Conservation (phyloP, 2,797 vertebrate species). For the Aselliscus stoliczkanus region DNA sequence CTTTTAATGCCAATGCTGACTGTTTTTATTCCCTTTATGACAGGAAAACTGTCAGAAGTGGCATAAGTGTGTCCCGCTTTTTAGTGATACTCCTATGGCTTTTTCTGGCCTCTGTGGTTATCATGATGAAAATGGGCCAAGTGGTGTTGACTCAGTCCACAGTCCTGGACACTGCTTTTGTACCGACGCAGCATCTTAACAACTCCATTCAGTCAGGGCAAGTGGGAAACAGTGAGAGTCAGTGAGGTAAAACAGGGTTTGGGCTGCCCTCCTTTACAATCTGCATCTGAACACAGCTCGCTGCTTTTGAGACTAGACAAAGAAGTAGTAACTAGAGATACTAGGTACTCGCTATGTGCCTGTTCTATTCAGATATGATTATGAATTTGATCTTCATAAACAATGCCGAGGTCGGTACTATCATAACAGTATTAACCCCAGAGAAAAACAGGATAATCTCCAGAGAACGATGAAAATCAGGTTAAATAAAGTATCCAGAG, state of each 20-base stretch:
- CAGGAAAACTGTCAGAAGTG: not conserved
- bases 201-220: not conserved
- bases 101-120: not conserved
- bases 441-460: not conserved
- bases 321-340: not conserved
- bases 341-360: not conserved
- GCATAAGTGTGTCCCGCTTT: not conserved
- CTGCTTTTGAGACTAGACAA: not conserved
- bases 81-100: not conserved
- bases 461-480: not conserved
- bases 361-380: not conserved
- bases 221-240: not conserved
- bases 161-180: not conserved
- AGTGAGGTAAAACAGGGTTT: not conserved
- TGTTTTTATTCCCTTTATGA: constrained; percentile 3
- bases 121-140: not conserved
- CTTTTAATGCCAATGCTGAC: not conserved
- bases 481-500: not conserved
- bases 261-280: not conserved
- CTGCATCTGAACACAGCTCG: not conserved
- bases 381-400: not conserved
- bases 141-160: fast-evolving
- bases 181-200: not conserved
- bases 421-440: not conserved
- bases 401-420: not conserved